Evolutionary conservation across 2,888 invertebrate genomes (phyloP).

Genomic region (Drosophila borborema): DNA sequence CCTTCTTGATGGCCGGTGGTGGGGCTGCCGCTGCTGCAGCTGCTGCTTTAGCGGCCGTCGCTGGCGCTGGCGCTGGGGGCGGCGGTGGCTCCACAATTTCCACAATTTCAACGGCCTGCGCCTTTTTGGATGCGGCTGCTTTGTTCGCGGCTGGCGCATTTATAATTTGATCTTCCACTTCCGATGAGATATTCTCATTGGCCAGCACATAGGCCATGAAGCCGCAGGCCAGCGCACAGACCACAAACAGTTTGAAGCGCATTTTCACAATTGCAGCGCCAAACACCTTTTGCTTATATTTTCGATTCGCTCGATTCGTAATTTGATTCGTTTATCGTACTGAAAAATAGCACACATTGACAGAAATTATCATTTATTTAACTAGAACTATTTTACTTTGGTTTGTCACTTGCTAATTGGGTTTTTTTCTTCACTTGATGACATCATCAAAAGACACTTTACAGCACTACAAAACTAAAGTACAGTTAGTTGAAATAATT

Average conservation of each 20-base stretch:
- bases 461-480: not conserved
- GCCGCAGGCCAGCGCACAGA: conserved; percentile 75
- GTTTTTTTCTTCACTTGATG: conserved; percentile 4
- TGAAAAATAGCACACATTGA: conserved; percentile 52
- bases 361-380: conserved; percentile 3
- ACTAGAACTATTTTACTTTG: not conserved
- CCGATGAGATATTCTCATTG: conserved; percentile 76
- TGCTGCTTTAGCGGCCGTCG: not conserved
- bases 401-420: not conserved
- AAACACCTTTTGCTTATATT: conserved; percentile 10
- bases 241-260: conserved; percentile 80
- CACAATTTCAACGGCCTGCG: conserved; percentile 58
- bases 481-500: not conserved
- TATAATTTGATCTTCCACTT: conserved; percentile 66
- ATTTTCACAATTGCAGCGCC: conserved; percentile 52
- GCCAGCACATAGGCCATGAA: conserved; percentile 73
- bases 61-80: not conserved
- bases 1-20: conserved; percentile 23
- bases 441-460: conserved; percentile 14
- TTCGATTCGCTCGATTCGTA: conserved; percentile 46
- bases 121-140: conserved; percentile 32
- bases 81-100: conserved; percentile 55
- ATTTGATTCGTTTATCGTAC: conserved; percentile 60
- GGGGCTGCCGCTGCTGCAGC: not conserved
- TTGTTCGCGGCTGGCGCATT: conserved; percentile 44